Evolutionary conservation across 2,888 invertebrate genomes (phyloP), one percentile per base, ranked within the genome.

Genomic region (Auanema sp.): DNA sequence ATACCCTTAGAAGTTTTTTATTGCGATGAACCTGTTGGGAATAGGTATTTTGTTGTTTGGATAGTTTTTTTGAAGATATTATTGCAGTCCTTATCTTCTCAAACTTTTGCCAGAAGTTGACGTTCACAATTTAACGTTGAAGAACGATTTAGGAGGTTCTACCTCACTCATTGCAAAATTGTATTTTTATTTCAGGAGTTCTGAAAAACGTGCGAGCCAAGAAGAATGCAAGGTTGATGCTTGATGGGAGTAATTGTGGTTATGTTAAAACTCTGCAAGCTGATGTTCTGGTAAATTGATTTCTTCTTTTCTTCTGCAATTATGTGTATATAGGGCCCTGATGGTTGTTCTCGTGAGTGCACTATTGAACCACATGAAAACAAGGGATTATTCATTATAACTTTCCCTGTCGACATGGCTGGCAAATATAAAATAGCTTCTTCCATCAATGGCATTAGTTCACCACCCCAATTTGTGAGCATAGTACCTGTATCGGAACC

Each of bases 181-280:
- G 5, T 47, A 10, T 47, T 47, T 5, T 3, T 16, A 21, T 47
- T 47, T 10, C 3, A 18, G 47, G 21, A 47, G 21, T 16, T 47
- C 16, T 18, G 21, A 47, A 47, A 10, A 47, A 21, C 16, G 10
- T 18, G 1, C 24, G 53, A 18, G 72, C 69, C n/a, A 68, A 66
- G 8, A 60, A 65, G 21, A 69, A 72, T 14, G 70, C 63, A 23
- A 65, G 65, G 25, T 57, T 75, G 14, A 64, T 66, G 42, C 59
- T 76, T 49, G 74, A 76, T 50, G 66, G 66, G 40, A 63, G 65
- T 10, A 65, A 72, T 1, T 72, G 72, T 56, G 76, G 76, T 49
- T 55, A 67, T 14, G 67, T 69, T 21, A 66, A 65, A 42, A 54
- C 65, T 12, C 49, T 72, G 40, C 63, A 60, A 49, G 68, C 69